These are phyloP conservation scores for Diplolepis rosae DNA, from an alignment of 2,888 invertebrate genomes.

Conservation along the genomic window DNA sequence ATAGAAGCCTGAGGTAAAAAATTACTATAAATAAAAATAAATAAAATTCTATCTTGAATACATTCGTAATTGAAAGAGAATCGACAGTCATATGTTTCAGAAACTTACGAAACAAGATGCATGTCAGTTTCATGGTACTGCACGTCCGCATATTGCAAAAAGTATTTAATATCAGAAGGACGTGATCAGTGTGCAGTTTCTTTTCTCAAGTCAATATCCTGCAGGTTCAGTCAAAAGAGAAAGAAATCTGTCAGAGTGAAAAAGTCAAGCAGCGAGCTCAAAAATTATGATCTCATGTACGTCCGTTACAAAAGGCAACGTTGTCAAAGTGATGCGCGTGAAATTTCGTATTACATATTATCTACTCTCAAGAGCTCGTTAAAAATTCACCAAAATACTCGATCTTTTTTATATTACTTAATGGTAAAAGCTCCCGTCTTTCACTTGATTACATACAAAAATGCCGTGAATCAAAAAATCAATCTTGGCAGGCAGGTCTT, in stretches of 20 bases:
- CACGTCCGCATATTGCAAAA: not conserved
- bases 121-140: not conserved
- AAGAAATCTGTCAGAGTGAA: not conserved
- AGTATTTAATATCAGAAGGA: not conserved
- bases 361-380: not conserved
- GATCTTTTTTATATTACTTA: not conserved
- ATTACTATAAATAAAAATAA: no score
- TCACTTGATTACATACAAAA: not conserved
- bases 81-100: not conserved
- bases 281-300: not conserved
- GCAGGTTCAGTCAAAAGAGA: not conserved
- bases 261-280: not conserved
- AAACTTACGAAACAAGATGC: not conserved
- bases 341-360: not conserved
- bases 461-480: not conserved
- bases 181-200: not conserved
- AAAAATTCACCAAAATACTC: not conserved
- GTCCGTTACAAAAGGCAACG: not conserved
- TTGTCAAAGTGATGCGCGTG: not conserved
- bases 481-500: not conserved
- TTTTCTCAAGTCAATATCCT: not conserved
- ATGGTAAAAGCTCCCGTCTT: not conserved
- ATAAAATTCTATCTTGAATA: no score
- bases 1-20: no score
- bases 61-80: not conserved